These are phyloP conservation scores for Trisateles emortualis DNA, from an alignment of 2,888 invertebrate genomes.

Conservation along the genomic window DNA sequence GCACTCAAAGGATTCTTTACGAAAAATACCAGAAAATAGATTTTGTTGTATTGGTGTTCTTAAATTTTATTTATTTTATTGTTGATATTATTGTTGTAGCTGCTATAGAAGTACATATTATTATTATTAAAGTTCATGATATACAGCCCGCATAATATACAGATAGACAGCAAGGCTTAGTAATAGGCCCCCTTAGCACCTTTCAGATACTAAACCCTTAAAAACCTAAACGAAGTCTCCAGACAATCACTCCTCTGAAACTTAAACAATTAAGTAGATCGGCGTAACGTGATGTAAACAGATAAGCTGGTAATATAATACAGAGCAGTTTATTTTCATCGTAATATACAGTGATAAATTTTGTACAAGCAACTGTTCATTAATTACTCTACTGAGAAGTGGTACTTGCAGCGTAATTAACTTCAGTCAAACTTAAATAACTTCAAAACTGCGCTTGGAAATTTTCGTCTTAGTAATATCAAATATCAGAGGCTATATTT, in stretches of 20 bases:
- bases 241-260: not conserved
- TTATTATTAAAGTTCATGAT: no score
- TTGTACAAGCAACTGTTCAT: slow-evolving; percentile 14
- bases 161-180: no score
- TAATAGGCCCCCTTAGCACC: no score
- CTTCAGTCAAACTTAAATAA: slow-evolving; percentile 21
- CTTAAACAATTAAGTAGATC: not conserved
- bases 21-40: no score
- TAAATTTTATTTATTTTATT: no score
- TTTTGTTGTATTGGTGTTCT: no score
- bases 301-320: not conserved
- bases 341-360: slow-evolving; percentile 17
- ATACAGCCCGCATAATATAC: no score
- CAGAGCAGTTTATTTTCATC: slow-evolving; percentile 6
- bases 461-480: slow-evolving; percentile 9
- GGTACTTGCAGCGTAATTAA: slow-evolving; percentile 19
- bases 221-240: not conserved
- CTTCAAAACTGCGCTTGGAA: slow-evolving; percentile 14
- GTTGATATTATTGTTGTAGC: no score
- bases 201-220: no score
- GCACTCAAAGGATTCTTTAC: no score
- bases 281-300: not conserved
- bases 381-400: slow-evolving; percentile 20
- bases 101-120: no score
- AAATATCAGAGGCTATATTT: slow-evolving; percentile 15